Base-by-base conservation (phyloP, 2,113 vertebrate genomes). In the Helogale parvula region DNA sequence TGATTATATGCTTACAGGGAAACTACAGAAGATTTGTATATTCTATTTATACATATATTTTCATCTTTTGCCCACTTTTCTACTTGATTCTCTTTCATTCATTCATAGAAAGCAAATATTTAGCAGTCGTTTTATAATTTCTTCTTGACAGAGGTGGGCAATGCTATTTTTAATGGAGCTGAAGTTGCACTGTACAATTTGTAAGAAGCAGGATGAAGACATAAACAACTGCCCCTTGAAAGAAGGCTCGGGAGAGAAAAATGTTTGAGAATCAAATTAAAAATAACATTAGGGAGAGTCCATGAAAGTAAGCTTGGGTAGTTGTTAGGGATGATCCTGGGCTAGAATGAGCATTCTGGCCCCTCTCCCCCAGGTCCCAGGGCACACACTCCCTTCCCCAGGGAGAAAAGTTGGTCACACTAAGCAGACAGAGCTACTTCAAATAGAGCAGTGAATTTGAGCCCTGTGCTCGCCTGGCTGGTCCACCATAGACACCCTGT, bases 151-250 rank as follows among this genome's bases (percentile, higher is more conserved):
- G 97, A 7, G 79, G 33, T 81, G 50, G 33, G 57, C 19, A 35
- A 81, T 54, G 33, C 8, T 54, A 57, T 81, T 81, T 74, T 74
- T 81, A 83, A 29, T 96, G 66, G 90, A 98, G 14, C 31, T 96
- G 96, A 72, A 93, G 47, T 77, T 97, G 95, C 96, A 95, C 52
- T 54, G 83, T 31, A 97, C 97, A 1, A 17, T 92, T 81, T 98
- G 97, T 81, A 84, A 81, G 47, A 96, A 98, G 35, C 6, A 91
- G 0, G 77, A 82, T 1, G 94, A 97, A 41, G 96, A 96, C 90
- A 82, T 97, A 41, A 96, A 98, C 54, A 98, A 96, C 45, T 97
- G 97, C 23, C 92, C 85, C 6, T 65, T 97, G 80, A 95, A 97
- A 79, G 27, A 76, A 57, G 94, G 71, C 12, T 4, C 31, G 41